Percentiles rank a stretch among this genome's conserved stretches.
Evolutionary conservation across 2,797 vertebrate genomes (phyloP).

Genomic region (Anguilla megastoma): DNA sequence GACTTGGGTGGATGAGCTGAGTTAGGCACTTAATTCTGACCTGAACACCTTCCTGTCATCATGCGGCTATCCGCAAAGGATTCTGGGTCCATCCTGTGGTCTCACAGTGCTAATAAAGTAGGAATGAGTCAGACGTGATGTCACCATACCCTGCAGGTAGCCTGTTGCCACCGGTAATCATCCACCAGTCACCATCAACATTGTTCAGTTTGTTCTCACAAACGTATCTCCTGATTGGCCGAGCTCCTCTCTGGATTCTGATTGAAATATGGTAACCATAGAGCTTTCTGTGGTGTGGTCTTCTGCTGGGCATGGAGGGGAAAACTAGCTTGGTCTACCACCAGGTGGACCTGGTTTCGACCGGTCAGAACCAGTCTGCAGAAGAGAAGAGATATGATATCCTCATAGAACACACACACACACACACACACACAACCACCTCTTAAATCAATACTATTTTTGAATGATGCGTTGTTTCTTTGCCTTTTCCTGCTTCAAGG

Average conservation of each 20-base stretch:
- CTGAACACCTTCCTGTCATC: background rate
- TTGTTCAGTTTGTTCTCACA: background rate
- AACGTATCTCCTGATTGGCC: background rate
- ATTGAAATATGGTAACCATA: background rate
- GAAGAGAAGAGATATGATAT: background rate
- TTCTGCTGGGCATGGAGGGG: background rate
- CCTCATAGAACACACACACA: background rate
- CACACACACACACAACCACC: background rate
- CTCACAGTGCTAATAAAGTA: background rate
- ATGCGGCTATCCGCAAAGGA: background rate
- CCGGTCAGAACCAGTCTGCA: background rate
- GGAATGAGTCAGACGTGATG: background rate
- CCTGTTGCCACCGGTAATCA: background rate
- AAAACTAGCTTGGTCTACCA: background rate
- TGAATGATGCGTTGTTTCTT: background rate
- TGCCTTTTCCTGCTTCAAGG: background rate
- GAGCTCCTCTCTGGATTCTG: background rate
- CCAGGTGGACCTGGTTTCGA: background rate
- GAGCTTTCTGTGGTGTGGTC: background rate
- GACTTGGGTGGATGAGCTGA: background rate
- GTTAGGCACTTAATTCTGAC: background rate
- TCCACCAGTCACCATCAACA: background rate
- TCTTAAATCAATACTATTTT: background rate
- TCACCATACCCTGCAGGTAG: background rate
- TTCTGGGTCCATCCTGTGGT: background rate